A percentile compares a stretch with the other conserved stretches of the same genome.
Conservation (phyloP, 2,888 invertebrate genomes). For the Limenitis camilla region DNA sequence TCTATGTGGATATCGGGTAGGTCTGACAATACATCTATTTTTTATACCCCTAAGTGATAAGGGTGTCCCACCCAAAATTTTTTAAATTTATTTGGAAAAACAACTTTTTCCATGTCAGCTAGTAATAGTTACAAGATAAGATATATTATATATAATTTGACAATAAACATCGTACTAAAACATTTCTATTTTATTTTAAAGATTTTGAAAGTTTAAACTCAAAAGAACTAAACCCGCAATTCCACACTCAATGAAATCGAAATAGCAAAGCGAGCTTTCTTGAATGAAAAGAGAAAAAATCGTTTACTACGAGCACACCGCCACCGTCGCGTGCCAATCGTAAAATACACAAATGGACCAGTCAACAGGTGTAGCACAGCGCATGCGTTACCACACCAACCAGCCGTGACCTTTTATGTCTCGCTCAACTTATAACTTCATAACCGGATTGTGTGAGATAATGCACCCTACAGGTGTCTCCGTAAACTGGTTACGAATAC, state of each 20-base stretch:
- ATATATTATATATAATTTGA: no score
- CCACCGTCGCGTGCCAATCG: slow-evolving; percentile 23
- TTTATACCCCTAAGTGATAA: no score
- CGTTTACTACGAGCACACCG: neutral
- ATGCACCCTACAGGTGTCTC: slow-evolving; percentile 31
- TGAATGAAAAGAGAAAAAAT: neutral
- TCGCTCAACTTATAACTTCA: slow-evolving; percentile 15
- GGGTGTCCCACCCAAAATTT: no score
- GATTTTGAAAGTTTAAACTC: neutral
- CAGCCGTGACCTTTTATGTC: slow-evolving; percentile 31
- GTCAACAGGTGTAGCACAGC: slow-evolving; percentile 23
- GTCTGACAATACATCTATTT: no score
- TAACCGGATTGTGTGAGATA: slow-evolving; percentile 22
- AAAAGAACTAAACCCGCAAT: neutral
- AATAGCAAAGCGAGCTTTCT: neutral
- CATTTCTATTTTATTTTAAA: no score
- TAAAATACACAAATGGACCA: slow-evolving; percentile 16
- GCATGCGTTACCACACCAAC: slow-evolving; percentile 29
- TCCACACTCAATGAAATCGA: neutral
- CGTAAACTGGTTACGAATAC: slow-evolving; percentile 35
- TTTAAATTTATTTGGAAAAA: no score
- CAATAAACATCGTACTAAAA: no score
- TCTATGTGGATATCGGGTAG: no score
- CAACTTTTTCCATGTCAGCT: no score
- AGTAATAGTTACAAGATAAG: no score